Base-by-base conservation (phyloP, 2,113 vertebrate species). In the Melospiza melodia region DNA sequence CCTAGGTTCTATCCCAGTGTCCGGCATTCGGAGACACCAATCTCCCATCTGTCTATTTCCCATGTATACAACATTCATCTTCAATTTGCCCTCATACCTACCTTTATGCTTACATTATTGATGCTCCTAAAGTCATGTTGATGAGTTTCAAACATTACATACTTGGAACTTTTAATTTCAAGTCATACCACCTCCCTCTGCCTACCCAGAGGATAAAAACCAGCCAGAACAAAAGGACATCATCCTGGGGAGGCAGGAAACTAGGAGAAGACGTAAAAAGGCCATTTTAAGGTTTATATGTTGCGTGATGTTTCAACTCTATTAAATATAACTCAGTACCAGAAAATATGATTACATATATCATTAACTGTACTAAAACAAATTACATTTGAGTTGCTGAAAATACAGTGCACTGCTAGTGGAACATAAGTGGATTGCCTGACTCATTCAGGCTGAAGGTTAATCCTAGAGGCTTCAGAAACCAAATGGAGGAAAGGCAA, bases 361-460 rank as follows among this genome's bases (percentile, higher is more conserved):
- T 44, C 31, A 80, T 81, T 93, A 93, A 86, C 20, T 75, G 24
- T 44, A 90, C 44, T 88, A 90, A 85, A 88, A 85, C 12, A n/a
- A 86, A 95, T 91, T 69, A 71, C 44, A 85, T 63, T 81, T 71
- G 46, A 85, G 68, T 52, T 91, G 49, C 65, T 74, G 71, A 94
- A 95, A 92, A 80, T 49, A 61, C 8, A 72, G 13, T 52, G 55
- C 20, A 41, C 61, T 87, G 63, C 63, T 71, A n/a, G 46, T 88
- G 44, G 41, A 96, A 94, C 2, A 0, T 65, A 91, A 96, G 91
- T 35, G 27, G 93, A 94, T 73, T 88, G 59, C 27, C 30, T 81
- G 59, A 93, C 39, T 94, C 59, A 91, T 37, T 82, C 49, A n/a
- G 51, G 61, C 30, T 92, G 65, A 94, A 95, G 82, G 72, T 90